Percentiles rank a stretch among this genome's conserved stretches.
Evolutionary conservation across 2,888 invertebrate genomes (phyloP).

Genomic region (Anthrax anthrax): DNA sequence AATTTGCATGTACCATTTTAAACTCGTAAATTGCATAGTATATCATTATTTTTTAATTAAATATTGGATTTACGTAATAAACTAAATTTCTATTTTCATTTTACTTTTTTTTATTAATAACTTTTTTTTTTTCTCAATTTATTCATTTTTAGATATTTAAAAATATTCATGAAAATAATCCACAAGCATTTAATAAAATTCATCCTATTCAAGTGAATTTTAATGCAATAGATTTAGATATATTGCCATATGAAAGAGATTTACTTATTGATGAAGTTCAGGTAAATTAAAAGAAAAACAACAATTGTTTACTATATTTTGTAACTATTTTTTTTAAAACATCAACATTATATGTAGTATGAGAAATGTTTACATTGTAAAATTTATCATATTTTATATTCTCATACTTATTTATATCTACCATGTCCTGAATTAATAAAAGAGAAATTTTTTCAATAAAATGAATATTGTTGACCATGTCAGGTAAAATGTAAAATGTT

Average conservation of each 20-base stretch:
- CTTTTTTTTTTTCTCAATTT: too few relatives aligned
- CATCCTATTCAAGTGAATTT: conserved; percentile 42
- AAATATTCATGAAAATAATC: conserved; percentile 34
- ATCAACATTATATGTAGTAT: background rate
- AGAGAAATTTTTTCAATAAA: background rate
- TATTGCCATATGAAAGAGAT: conserved; percentile 31
- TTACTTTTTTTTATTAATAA: background rate
- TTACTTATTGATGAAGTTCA: conserved; percentile 38
- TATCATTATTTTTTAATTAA: too few relatives aligned
- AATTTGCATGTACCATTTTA: too few relatives aligned
- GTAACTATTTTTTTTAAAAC: background rate
- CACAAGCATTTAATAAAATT: conserved; percentile 39
- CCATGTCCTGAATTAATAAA: conserved; percentile 24
- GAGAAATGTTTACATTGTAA: too few relatives aligned
- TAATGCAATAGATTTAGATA: conserved; percentile 35
- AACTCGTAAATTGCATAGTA: too few relatives aligned
- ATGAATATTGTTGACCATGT: too few relatives aligned
- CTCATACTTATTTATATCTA: too few relatives aligned
- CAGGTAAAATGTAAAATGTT: background rate
- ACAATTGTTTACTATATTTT: background rate
- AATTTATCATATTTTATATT: too few relatives aligned
- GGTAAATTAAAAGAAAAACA: conserved; percentile 21
- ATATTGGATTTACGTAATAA: too few relatives aligned
- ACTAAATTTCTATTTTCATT: background rate
- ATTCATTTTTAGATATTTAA: conserved; percentile 38